Base-by-base conservation (phyloP, 2,888 invertebrate species). In the Temnothorax rugatulus region DNA sequence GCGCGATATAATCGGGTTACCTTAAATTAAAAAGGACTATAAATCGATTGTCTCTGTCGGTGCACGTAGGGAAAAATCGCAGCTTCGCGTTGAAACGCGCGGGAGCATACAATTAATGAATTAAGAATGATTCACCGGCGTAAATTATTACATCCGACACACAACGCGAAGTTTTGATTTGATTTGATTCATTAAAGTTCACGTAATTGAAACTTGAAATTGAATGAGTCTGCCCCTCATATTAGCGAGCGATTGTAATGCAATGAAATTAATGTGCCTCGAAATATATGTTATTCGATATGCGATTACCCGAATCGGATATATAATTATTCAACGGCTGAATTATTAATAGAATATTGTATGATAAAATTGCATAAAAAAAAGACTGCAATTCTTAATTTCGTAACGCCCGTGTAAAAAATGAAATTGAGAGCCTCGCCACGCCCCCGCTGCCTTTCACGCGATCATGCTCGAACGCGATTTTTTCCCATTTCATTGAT, bases 211-310 rank as follows among this genome's bases (percentile, higher is more conserved):
- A 81, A 81, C 79, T 81, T 71, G 79, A 44, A 81, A 81, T 71
- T 38, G 71, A 81, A 81, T 47, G 79, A 59, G 69, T 68, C 44
- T 18, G 21, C 38, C 54, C 11, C 68, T 4, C 66, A n/a, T 38
- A 81, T 71, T 57, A 71, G 71, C 69, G 29, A 66, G 66, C 57
- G 71, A 81, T 71, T 81, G 69, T 79, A 71, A 81, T 59, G 69
- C 71, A 50, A 81, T 59, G 38, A 81, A 81, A 81, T 81, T 81
- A 81, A 81, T 71, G 79, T 47, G 71, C 79, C 69, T 59, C 71
- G 71, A 71, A 81, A 81, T 79, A 81, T 79, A 69, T 71, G 69
- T 81, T 81, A 81, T 71, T 81, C 79, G 47, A 71, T 59, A 81
- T 59, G 71, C 59, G 79, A 81, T 81, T 81, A 81, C 59, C 47